phyloP scores from a whole-genome alignment of 1,140 invertebrate genomes.

The Galleria mellonella region DNA sequence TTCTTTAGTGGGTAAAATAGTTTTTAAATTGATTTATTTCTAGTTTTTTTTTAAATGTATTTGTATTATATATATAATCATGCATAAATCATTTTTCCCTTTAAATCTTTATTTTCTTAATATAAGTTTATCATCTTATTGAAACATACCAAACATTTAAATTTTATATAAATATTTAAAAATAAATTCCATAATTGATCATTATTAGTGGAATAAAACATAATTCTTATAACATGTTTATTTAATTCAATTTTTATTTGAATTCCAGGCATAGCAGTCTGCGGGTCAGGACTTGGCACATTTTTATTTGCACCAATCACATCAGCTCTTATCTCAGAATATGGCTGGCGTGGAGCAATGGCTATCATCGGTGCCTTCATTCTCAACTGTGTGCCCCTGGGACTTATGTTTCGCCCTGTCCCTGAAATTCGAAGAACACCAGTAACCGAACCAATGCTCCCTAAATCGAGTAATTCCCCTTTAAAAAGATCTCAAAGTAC shows the following conservation, averaged over 20 bases:
- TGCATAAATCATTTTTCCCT: no score
- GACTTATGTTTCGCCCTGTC: conserved; percentile 85
- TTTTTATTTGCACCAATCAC: conserved; percentile 88
- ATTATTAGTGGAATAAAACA: no score
- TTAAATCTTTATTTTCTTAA: no score
- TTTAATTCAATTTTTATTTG: not conserved
- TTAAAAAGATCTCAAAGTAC: conserved; percentile 74
- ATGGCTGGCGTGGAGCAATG: conserved; percentile 84
- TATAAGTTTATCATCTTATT: no score
- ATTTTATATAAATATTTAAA: no score
- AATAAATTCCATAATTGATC: no score
- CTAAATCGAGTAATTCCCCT: conserved; percentile 54
- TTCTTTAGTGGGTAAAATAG: conserved; percentile 28
- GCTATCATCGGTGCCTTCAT: conserved; percentile 88
- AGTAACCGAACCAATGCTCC: conserved; percentile 54
- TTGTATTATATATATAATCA: no score
- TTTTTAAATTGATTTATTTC: not conserved
- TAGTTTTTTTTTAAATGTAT: no score
- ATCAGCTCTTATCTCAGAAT: conserved; percentile 77
- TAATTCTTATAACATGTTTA: no score
- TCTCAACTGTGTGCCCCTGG: conserved; percentile 88
- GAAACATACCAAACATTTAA: no score
- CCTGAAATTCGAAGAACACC: conserved; percentile 56
- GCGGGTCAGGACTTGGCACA: conserved; percentile 92
- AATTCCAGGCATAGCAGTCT: conserved; percentile 87